Evolutionary conservation across 2,888 invertebrate species (phyloP).

Genomic region (Tupiocoris notatus): DNA sequence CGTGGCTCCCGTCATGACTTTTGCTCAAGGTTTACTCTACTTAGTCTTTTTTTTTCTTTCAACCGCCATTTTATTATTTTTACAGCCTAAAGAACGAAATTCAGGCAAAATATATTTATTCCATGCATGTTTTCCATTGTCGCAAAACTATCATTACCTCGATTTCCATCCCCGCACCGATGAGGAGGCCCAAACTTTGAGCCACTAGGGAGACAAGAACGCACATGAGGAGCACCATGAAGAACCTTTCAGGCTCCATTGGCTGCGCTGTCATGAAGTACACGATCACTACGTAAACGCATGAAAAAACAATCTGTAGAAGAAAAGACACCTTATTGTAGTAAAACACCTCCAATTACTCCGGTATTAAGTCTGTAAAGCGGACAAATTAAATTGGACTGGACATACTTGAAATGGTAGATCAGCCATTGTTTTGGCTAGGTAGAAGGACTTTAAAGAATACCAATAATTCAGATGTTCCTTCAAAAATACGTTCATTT

Average conservation of each 20-base stretch:
- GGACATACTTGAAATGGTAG: conserved; percentile 88
- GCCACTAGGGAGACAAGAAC: conserved; percentile 87
- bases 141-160: too few species aligned
- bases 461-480: conserved; percentile 98
- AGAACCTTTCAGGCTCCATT: conserved; percentile 77
- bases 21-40: too few species aligned
- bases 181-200: conserved; percentile 86
- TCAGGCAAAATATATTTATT: too few species aligned
- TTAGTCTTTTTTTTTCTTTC: too few species aligned
- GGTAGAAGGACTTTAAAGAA: conserved; percentile 92
- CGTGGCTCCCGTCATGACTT: too few species aligned
- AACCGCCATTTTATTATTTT: too few species aligned
- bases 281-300: conserved; percentile 83
- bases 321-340: too few species aligned
- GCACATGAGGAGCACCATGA: conserved; percentile 72
- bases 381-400: too few species aligned
- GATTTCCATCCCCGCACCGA: conserved; percentile 87
- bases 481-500: conserved; percentile 91
- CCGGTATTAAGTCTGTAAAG: not conserved
- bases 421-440: conserved; percentile 94
- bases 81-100: too few species aligned
- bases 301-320: conserved; percentile 83
- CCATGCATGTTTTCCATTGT: too few species aligned
- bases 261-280: conserved; percentile 96
- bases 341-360: not conserved